phyloP scores from a whole-genome alignment of 2,888 invertebrate species.

The Taenaris catops region DNA sequence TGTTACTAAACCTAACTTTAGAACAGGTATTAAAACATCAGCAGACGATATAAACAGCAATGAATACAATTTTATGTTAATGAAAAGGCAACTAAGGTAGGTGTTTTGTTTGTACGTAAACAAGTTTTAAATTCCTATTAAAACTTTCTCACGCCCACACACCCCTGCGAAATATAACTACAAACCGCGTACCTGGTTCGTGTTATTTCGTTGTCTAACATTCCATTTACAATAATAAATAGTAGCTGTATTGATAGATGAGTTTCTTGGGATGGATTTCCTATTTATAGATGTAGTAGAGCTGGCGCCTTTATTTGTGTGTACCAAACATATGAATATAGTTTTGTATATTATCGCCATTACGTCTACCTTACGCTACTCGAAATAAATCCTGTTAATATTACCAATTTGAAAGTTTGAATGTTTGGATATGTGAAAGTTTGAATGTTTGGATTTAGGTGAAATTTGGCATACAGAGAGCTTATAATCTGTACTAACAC shows the following conservation, averaged over 20 bases:
- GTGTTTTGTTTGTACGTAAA: conserved; percentile 47
- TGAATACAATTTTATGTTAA: conserved; percentile 31
- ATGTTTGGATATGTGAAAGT: no score
- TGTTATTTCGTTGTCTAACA: conserved; percentile 37
- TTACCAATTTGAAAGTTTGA: no score
- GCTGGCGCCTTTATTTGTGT: no score
- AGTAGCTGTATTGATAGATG: conserved; percentile 17
- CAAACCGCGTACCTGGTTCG: conserved; percentile 40
- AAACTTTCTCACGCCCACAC: conserved; percentile 57
- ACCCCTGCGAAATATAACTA: conserved; percentile 37
- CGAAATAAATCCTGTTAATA: no score
- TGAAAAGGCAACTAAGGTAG: conserved; percentile 35
- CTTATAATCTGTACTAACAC: no score
- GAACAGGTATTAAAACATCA: no score
- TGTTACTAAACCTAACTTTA: no score
- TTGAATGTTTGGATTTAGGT: no score
- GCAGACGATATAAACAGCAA: conserved; percentile 18
- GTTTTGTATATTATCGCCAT: no score
- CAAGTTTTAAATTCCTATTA: conserved; percentile 47
- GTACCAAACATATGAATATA: no score
- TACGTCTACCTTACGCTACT: no score
- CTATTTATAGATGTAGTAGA: conserved; percentile 1
- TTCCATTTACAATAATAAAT: conserved; percentile 29
- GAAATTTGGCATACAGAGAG: no score
- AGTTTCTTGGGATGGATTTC: conserved; percentile 6